These are phyloP conservation scores for Liodrosophila aerea DNA, from an alignment of 2,888 invertebrate species.

Conservation along the genomic window DNA sequence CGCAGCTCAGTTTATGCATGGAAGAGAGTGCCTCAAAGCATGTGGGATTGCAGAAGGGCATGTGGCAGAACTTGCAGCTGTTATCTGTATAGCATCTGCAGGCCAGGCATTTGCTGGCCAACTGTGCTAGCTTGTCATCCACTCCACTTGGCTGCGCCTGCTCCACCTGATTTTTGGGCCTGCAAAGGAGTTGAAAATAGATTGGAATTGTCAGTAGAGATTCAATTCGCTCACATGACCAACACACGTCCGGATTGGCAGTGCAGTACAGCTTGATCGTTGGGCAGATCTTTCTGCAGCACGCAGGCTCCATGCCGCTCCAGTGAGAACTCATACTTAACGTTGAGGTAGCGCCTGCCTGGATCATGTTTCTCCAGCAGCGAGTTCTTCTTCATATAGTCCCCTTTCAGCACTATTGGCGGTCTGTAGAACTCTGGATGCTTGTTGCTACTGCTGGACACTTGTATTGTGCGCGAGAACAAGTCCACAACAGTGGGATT, in stretches of 20 bases:
- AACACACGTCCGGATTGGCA: slow-evolving; percentile 68
- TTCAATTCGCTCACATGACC: slow-evolving; percentile 49
- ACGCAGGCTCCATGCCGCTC: slow-evolving; percentile 61
- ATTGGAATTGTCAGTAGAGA: background rate
- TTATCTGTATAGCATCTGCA: slow-evolving; percentile 42
- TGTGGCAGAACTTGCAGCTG: slow-evolving; percentile 47
- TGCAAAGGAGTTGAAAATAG: background rate
- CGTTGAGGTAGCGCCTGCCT: slow-evolving; percentile 59
- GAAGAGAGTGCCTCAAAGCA: slow-evolving; percentile 65
- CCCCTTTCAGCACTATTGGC: slow-evolving; percentile 51
- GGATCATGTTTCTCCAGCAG: slow-evolving; percentile 55
- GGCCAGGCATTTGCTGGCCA: slow-evolving; percentile 28
- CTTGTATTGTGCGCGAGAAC: slow-evolving; percentile 41
- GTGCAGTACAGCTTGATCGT: slow-evolving; percentile 41
- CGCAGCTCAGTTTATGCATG: slow-evolving; percentile 35
- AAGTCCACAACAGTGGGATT: slow-evolving; percentile 15
- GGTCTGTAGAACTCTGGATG: slow-evolving; percentile 55
- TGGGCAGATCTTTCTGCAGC: slow-evolving; percentile 1
- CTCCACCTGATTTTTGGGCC: slow-evolving; percentile 4
- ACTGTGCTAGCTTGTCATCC: background rate
- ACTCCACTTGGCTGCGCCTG: background rate
- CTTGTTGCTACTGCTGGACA: slow-evolving; percentile 56
- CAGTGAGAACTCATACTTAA: slow-evolving; percentile 65
- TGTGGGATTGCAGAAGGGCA: slow-evolving; percentile 69
- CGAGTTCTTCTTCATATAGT: slow-evolving; percentile 48